These are phyloP conservation scores for Cylas formicarius DNA, from an alignment of 1,140 invertebrate genomes.

Conservation along the genomic window DNA sequence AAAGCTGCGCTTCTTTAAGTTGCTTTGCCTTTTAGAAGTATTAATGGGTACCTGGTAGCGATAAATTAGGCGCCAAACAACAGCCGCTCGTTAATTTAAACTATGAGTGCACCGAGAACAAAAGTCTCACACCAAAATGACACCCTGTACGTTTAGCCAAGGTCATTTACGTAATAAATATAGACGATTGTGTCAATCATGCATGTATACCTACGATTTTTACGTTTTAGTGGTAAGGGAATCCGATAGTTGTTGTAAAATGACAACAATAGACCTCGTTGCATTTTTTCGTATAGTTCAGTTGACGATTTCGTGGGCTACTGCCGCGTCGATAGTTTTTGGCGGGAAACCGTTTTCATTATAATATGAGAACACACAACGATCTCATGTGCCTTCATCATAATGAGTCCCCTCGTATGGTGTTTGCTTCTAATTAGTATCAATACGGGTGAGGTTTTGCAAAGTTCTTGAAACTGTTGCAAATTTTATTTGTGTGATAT, in stretches of 20 bases:
- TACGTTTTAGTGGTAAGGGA: conserved; percentile 12
- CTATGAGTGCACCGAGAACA: too few species aligned
- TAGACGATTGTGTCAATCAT: conserved; percentile 5
- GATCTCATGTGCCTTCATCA: conserved; percentile 17
- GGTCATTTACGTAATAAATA: conserved; percentile 1
- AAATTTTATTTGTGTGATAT: conserved; percentile 5
- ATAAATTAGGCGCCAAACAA: too few species aligned
- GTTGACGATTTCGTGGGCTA: conserved; percentile 12
- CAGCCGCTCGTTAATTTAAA: too few species aligned
- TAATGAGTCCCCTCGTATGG: conserved; percentile 20
- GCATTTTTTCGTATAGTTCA: conserved; percentile 4
- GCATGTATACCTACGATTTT: conserved; percentile 2
- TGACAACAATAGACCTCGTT: conserved; percentile 9
- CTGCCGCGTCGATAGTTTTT: conserved; percentile 8
- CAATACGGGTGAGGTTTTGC: conserved; percentile 15
- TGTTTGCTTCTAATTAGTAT: conserved; percentile 21
- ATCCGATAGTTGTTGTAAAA: neutral
- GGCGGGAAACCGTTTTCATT: conserved; percentile 8
- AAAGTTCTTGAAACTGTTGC: neutral
- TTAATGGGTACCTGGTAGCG: too few species aligned
- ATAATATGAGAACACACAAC: conserved; percentile 2
- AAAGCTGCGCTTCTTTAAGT: too few species aligned
- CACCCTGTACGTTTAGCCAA: too few species aligned
- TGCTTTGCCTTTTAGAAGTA: too few species aligned
- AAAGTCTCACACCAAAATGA: too few species aligned